A percentile compares a stretch with the other conserved stretches of the same genome.
These are phyloP conservation scores for Physocephala rufipes DNA, from an alignment of 2,888 invertebrate genomes.

Conservation along the genomic window DNA sequence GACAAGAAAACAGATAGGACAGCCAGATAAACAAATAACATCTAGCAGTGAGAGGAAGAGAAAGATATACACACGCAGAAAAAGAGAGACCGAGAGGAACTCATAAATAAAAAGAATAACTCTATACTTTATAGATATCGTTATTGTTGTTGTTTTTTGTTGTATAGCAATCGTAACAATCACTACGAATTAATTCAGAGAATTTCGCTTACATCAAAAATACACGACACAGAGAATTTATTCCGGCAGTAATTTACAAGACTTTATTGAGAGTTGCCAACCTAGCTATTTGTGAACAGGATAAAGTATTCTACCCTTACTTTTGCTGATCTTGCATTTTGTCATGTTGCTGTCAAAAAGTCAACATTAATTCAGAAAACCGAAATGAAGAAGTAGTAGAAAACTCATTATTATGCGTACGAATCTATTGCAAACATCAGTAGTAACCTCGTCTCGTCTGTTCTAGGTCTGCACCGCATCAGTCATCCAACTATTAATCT, in stretches of 20 bases:
- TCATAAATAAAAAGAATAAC: conserved; percentile 14
- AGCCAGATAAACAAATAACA: too few relatives aligned
- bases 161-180: too few relatives aligned
- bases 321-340: not conserved
- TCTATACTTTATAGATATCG: not conserved
- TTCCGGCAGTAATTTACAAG: not conserved
- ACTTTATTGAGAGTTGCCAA: not conserved
- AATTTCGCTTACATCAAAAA: too few relatives aligned
- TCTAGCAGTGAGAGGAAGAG: too few relatives aligned
- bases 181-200: too few relatives aligned
- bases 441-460: too few relatives aligned
- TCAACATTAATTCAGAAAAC: conserved; percentile 26
- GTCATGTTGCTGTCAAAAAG: not conserved
- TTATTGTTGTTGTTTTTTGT: not conserved
- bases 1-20: too few relatives aligned
- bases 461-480: too few relatives aligned
- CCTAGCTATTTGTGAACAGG: not conserved
- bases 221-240: too few relatives aligned
- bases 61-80: too few relatives aligned
- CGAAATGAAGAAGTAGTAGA: not conserved
- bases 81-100: not conserved
- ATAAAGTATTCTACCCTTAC: not conserved
- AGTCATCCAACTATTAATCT: too few relatives aligned
- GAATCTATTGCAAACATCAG: conserved; percentile 18
- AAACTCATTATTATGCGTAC: conserved; percentile 30